These are phyloP conservation scores for Amphipyra berbera DNA, from an alignment of 2,888 invertebrate species.

Conservation along the genomic window DNA sequence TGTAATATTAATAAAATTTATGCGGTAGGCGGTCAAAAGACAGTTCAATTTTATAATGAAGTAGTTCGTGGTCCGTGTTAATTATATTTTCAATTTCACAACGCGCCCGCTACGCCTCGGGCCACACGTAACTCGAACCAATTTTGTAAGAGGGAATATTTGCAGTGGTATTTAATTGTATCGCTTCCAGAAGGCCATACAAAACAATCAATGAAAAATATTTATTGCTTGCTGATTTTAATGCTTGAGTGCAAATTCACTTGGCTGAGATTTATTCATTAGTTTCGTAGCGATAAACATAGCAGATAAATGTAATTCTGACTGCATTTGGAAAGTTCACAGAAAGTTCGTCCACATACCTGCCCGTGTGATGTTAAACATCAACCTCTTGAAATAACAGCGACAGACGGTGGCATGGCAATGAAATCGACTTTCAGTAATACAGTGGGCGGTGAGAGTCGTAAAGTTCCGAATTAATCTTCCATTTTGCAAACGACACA, in stretches of 20 bases:
- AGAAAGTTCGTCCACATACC: slow-evolving; percentile 2
- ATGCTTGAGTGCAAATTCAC: slow-evolving; percentile 18
- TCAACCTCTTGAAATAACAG: slow-evolving; percentile 23
- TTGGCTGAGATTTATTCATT: slow-evolving; percentile 30
- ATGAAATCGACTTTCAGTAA: slow-evolving; percentile 43
- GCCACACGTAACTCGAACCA: slow-evolving; percentile 67
- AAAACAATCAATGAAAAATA: slow-evolving; percentile 53
- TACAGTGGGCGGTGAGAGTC: slow-evolving; percentile 33
- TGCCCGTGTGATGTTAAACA: neutral
- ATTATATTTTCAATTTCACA: slow-evolving; percentile 86
- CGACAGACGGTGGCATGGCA: slow-evolving; percentile 9
- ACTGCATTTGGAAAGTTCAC: slow-evolving; percentile 1
- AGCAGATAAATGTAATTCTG: slow-evolving; percentile 3
- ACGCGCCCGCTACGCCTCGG: slow-evolving; percentile 70
- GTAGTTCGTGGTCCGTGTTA: slow-evolving; percentile 75
- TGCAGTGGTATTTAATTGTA: slow-evolving; percentile 64
- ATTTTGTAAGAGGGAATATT: slow-evolving; percentile 71
- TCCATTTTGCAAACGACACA: slow-evolving; percentile 44
- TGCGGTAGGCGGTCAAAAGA: slow-evolving; percentile 76
- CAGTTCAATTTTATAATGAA: slow-evolving; percentile 82
- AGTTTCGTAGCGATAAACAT: slow-evolving; percentile 3
- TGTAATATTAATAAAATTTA: slow-evolving; percentile 64
- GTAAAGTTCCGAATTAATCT: slow-evolving; percentile 50
- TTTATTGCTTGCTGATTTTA: slow-evolving; percentile 24
- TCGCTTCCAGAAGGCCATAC: slow-evolving; percentile 49